A percentile compares a stretch with the other conserved stretches of the same genome.
Evolutionary conservation across 2,888 invertebrate species (phyloP).

Genomic region (Brachyptera risi): DNA sequence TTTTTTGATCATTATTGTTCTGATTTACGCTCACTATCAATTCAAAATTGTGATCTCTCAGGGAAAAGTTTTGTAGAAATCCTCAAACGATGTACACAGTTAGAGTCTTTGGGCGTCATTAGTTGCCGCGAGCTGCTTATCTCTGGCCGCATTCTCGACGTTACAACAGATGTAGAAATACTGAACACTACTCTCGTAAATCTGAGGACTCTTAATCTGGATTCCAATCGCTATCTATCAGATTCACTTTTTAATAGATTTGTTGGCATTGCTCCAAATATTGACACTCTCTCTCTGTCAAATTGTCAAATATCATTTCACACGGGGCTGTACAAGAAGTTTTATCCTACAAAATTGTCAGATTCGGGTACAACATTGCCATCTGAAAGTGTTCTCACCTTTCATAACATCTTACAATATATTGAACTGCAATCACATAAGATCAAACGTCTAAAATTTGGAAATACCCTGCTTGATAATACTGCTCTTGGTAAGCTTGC

Average conservation of each 20-base stretch:
- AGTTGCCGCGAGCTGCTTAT: slow-evolving; percentile 68
- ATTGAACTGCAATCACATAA: slow-evolving; percentile 51
- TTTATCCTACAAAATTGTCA: slow-evolving; percentile 51
- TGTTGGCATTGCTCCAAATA: slow-evolving; percentile 54
- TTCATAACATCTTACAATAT: slow-evolving; percentile 59
- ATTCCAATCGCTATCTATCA: slow-evolving; percentile 66
- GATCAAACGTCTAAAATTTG: slow-evolving; percentile 60
- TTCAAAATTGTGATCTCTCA: slow-evolving; percentile 59
- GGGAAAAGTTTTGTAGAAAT: slow-evolving; percentile 60
- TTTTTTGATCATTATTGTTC: slow-evolving; percentile 59
- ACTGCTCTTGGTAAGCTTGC: slow-evolving; percentile 54
- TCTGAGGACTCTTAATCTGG: slow-evolving; percentile 57
- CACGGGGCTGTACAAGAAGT: slow-evolving; percentile 60
- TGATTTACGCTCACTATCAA: slow-evolving; percentile 51
- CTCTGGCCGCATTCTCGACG: slow-evolving; percentile 64
- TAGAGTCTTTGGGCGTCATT: slow-evolving; percentile 57
- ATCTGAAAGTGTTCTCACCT: slow-evolving; percentile 68
- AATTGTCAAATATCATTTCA: slow-evolving; percentile 69
- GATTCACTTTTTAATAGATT: slow-evolving; percentile 69
- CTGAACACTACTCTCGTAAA: slow-evolving; percentile 48
- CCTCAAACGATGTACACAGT: slow-evolving; percentile 52
- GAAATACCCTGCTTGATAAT: slow-evolving; percentile 64
- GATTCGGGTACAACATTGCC: slow-evolving; percentile 40
- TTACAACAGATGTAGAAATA: slow-evolving; percentile 52
- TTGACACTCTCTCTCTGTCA: slow-evolving; percentile 60